phyloP scores from a whole-genome alignment of 2,113 vertebrate species.

The Pterocles orientalis region DNA sequence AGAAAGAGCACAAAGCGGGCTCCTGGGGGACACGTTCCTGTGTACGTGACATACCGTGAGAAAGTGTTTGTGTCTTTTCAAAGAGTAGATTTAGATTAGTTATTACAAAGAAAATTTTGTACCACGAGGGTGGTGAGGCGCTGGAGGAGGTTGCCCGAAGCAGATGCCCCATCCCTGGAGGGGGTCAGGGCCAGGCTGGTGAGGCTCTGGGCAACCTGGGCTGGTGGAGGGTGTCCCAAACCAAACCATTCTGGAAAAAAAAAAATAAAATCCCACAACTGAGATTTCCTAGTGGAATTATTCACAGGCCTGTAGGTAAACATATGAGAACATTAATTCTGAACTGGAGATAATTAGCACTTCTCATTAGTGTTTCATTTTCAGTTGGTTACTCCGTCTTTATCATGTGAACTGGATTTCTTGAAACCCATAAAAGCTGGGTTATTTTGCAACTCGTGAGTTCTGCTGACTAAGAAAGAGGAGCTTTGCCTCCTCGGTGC shows the following conservation, averaged over 20 bases:
- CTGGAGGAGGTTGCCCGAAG: too few relatives aligned
- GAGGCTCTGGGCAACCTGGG: too few relatives aligned
- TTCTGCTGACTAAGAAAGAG: neutral
- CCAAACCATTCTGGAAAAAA: too few relatives aligned
- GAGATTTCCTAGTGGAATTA: neutral
- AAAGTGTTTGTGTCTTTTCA: neutral
- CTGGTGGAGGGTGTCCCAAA: too few relatives aligned
- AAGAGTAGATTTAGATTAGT: too few relatives aligned
- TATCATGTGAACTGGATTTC: neutral
- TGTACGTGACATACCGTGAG: neutral
- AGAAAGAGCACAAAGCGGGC: neutral
- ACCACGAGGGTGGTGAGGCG: too few relatives aligned
- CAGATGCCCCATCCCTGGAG: too few relatives aligned
- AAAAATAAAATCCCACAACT: neutral
- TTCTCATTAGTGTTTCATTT: neutral
- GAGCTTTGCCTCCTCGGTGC: neutral
- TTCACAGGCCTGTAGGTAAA: neutral
- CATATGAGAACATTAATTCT: neutral
- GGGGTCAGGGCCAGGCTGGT: too few relatives aligned
- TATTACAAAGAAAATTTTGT: too few relatives aligned
- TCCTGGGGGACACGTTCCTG: neutral
- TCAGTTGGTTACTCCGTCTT: neutral
- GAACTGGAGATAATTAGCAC: neutral
- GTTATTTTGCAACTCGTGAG: neutral
- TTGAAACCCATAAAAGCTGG: neutral